Conservation (phyloP, 2,888 invertebrate genomes). For the Creontiades dilutus region DNA sequence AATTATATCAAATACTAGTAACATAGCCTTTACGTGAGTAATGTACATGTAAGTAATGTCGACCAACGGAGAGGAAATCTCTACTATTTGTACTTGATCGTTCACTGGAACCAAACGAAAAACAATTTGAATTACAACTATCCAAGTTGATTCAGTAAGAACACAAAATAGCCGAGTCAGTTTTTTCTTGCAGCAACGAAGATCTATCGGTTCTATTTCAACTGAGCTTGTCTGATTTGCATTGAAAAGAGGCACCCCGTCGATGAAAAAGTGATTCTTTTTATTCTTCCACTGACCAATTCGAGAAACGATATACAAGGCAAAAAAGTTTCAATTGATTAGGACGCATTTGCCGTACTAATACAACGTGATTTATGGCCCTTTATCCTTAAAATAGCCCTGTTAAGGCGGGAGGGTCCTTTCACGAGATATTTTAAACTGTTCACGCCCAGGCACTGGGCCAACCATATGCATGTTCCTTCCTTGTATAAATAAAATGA, state of each 20-base stretch:
- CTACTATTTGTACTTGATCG: too few relatives aligned
- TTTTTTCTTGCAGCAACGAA: constrained; percentile 19
- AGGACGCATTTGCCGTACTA: constrained; percentile 33
- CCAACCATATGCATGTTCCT: constrained; percentile 63
- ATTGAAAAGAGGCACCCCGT: constrained; percentile 48
- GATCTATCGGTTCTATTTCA: constrained; percentile 45
- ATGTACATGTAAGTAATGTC: too few relatives aligned
- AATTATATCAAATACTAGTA: too few relatives aligned
- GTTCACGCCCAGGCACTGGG: constrained; percentile 56
- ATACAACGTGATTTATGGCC: constrained; percentile 30
- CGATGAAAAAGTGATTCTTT: constrained; percentile 8
- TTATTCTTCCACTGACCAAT: neutral
- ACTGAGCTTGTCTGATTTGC: constrained; percentile 51
- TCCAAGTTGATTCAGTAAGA: too few relatives aligned
- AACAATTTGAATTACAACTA: too few relatives aligned
- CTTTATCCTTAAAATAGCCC: constrained; percentile 26
- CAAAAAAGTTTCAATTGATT: constrained; percentile 62
- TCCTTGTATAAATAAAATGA: constrained; percentile 68
- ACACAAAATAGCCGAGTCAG: constrained; percentile 16
- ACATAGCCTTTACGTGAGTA: too few relatives aligned
- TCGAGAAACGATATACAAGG: constrained; percentile 17
- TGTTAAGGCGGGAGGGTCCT: constrained; percentile 38
- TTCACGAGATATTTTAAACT: constrained; percentile 54
- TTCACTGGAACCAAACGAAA: too few relatives aligned
- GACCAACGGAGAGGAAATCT: too few relatives aligned